Evolutionary conservation across 2,888 invertebrate genomes (phyloP).

Genomic region (Idaea dimidiata): DNA sequence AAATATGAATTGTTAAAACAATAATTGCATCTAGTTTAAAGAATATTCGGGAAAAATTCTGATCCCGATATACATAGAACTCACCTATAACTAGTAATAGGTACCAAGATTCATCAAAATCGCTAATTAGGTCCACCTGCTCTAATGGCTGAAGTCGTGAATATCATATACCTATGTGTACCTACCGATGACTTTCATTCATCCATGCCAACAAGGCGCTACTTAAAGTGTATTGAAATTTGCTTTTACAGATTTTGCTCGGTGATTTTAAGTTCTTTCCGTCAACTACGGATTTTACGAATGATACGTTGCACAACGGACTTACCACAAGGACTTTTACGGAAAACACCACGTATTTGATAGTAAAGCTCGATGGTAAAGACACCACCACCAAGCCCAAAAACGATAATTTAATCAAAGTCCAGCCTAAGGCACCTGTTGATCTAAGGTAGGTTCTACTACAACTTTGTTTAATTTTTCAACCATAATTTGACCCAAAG

Average conservation of each 20-base stretch:
- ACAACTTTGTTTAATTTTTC: slow-evolving; percentile 5
- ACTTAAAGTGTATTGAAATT: neutral
- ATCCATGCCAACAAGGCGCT: too few species aligned
- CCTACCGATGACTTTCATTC: too few species aligned
- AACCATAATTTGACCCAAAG: slow-evolving; percentile 13
- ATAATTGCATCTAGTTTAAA: too few species aligned
- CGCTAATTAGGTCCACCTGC: too few species aligned
- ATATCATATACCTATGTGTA: too few species aligned
- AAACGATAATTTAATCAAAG: slow-evolving; percentile 39
- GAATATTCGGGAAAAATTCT: too few species aligned
- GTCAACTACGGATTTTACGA: slow-evolving; percentile 30
- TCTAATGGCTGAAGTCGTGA: too few species aligned
- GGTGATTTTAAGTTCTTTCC: slow-evolving; percentile 62
- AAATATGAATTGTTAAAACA: too few species aligned
- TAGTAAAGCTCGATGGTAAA: slow-evolving; percentile 59
- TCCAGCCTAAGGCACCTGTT: slow-evolving; percentile 54
- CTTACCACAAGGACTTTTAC: slow-evolving; percentile 49
- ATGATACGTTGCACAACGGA: slow-evolving; percentile 41
- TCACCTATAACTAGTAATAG: too few species aligned
- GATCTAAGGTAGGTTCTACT: slow-evolving; percentile 53
- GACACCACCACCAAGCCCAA: slow-evolving; percentile 30
- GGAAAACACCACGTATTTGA: slow-evolving; percentile 60
- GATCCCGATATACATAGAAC: too few species aligned
- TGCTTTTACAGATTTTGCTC: neutral
- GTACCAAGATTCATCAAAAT: too few species aligned